Percentiles rank a stretch among this genome's conserved stretches.
Evolutionary conservation across 2,888 invertebrate species (phyloP).

Genomic region (Lycocerus yunnanus): DNA sequence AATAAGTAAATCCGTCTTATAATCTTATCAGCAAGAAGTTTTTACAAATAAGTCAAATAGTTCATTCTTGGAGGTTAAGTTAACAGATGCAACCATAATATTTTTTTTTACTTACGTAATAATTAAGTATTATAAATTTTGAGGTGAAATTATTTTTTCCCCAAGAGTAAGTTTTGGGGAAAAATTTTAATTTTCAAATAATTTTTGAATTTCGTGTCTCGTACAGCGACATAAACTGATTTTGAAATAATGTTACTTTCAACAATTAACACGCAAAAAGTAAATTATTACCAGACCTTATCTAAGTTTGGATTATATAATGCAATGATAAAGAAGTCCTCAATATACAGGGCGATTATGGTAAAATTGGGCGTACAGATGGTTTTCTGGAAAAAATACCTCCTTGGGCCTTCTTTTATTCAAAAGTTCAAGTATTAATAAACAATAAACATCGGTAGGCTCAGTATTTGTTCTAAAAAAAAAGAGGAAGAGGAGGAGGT

Average conservation of each 20-base stretch:
- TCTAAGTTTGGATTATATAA: not conserved
- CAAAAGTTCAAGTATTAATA: no score
- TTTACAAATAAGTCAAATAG: constrained; percentile 1
- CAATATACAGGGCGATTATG: no score
- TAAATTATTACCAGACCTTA: not conserved
- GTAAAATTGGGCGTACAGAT: no score
- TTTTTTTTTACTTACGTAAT: not conserved
- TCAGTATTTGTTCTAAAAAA: no score
- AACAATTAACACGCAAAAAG: not conserved
- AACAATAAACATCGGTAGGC: no score
- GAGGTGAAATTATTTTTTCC: no score
- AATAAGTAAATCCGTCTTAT: constrained; percentile 18
- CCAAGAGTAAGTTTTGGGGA: not conserved
- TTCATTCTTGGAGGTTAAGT: not conserved
- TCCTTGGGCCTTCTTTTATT: no score
- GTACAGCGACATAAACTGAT: not conserved
- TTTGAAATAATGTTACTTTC: not conserved
- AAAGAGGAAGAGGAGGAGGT: no score
- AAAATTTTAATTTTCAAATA: not conserved
- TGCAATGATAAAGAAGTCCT: not conserved
- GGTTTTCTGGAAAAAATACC: no score
- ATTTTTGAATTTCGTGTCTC: not conserved
- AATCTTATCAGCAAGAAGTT: constrained; percentile 13
- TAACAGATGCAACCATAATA: not conserved
- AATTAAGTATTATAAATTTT: not conserved